A percentile compares a stretch with the other conserved stretches of the same genome.
Conservation (phyloP, 2,797 vertebrate species). For the Alexandromys oeconomus region DNA sequence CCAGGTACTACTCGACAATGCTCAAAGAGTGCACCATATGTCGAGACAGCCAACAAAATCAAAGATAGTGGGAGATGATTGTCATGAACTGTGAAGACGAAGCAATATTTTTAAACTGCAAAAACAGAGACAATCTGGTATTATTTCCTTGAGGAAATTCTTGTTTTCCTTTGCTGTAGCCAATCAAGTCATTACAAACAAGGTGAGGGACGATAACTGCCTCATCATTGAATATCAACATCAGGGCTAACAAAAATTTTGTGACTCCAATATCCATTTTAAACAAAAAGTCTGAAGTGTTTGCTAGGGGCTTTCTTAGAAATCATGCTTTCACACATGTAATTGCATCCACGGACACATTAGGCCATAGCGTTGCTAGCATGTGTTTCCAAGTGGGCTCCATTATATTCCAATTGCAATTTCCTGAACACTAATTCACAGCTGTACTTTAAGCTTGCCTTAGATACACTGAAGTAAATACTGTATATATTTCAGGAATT, state of each 20-base stretch:
- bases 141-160: not conserved
- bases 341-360: constrained; percentile 74
- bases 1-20: not conserved
- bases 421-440: constrained; percentile 85
- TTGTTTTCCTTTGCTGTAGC: not conserved
- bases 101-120: not conserved
- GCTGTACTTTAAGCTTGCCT: constrained; percentile 76
- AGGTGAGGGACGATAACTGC: not conserved
- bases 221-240: not conserved
- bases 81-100: not conserved
- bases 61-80: not conserved
- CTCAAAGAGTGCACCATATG: not conserved
- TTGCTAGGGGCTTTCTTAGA: constrained; percentile 37
- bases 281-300: constrained; percentile 33
- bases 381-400: constrained; percentile 80
- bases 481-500: constrained; percentile 84
- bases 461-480: constrained; percentile 77
- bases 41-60: not conserved
- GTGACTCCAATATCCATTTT: constrained; percentile 20
- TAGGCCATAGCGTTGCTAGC: constrained; percentile 69
- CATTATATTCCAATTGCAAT: constrained; percentile 84
- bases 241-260: not conserved
- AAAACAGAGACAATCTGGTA: constrained; percentile 1
- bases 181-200: not conserved
- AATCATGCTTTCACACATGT: constrained; percentile 28